phyloP scores from a whole-genome alignment of 2,113 vertebrate genomes.

The Poicephalus gulielmi region DNA sequence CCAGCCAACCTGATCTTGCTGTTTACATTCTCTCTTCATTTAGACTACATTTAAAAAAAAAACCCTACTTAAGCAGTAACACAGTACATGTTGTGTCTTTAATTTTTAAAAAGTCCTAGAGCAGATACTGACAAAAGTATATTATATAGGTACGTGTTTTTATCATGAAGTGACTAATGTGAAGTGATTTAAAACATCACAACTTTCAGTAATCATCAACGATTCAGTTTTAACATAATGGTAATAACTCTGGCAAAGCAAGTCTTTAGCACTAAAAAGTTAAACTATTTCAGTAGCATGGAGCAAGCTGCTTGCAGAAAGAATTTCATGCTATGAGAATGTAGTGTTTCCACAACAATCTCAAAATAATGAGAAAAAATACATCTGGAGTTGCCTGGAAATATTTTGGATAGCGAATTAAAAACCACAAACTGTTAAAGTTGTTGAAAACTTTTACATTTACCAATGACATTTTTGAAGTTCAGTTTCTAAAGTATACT shows the following conservation, averaged over 20 bases:
- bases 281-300: background rate
- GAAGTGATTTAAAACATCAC: background rate
- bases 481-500: background rate
- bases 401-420: background rate
- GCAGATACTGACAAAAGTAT: background rate
- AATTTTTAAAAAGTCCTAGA: background rate
- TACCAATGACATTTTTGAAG: background rate
- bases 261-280: background rate
- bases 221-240: background rate
- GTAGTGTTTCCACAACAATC: background rate
- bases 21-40: background rate
- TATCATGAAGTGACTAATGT: background rate
- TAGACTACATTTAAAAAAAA: background rate
- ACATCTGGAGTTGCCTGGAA: background rate
- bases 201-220: background rate
- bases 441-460: background rate
- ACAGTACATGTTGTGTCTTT: background rate
- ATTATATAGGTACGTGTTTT: background rate
- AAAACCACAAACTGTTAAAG: background rate
- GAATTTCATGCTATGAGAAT: background rate
- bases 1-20: slow-evolving; percentile 9
- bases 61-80: background rate
- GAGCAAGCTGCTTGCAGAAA: background rate
- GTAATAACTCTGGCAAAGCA: background rate
- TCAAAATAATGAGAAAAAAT: background rate